Evolutionary conservation across 2,888 invertebrate species (phyloP).

Genomic region (Zootermopsis nevadensis): DNA sequence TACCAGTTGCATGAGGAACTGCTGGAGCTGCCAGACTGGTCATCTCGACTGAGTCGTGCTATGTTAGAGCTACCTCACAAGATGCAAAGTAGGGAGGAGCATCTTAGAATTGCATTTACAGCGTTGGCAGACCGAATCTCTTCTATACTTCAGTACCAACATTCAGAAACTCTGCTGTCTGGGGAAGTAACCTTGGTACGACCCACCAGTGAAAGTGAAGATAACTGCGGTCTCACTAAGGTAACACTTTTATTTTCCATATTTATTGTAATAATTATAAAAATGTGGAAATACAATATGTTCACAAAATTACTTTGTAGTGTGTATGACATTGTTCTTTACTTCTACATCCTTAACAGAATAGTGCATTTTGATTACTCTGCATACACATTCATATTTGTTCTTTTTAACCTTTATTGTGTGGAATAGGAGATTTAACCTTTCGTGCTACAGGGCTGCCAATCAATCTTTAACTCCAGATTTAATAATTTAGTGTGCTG

Average conservation of each 20-base stretch:
- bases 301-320: too few species aligned
- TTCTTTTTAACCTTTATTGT: too few species aligned
- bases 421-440: too few species aligned
- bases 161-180: background rate
- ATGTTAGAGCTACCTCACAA: background rate
- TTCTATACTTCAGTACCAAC: conserved; percentile 27
- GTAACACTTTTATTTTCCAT: background rate
- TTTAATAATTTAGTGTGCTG: too few species aligned
- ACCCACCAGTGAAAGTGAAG: conserved; percentile 23
- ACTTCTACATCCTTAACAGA: too few species aligned
- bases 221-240: conserved; percentile 44
- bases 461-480: too few species aligned
- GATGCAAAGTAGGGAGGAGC: background rate
- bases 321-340: too few species aligned
- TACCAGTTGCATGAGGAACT: background rate
- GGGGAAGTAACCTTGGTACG: conserved; percentile 35
- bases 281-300: too few species aligned
- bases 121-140: conserved; percentile 1
- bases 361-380: too few species aligned
- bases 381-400: too few species aligned
- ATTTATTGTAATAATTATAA: background rate
- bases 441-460: too few species aligned
- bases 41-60: background rate
- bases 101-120: background rate
- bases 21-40: background rate